Percentiles rank a stretch among this genome's conserved stretches.
Evolutionary conservation across 2,888 invertebrate genomes (phyloP).

Genomic region (Malthinus flaveolus): DNA sequence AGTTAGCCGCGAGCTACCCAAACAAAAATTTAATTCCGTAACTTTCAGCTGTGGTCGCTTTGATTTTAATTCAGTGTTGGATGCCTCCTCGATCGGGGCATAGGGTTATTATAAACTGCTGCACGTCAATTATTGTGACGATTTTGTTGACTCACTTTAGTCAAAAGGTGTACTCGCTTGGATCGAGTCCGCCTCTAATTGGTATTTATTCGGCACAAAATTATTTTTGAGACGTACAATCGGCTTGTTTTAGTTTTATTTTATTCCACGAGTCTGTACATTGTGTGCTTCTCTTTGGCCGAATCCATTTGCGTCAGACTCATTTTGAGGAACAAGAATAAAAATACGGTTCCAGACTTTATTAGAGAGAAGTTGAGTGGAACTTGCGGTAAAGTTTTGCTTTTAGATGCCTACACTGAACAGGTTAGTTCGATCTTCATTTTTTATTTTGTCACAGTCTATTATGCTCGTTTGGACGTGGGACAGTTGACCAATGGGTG

Average conservation of each 20-base stretch:
- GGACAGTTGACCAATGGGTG: too few relatives aligned
- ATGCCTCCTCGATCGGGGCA: constrained; percentile 68
- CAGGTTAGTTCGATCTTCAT: too few relatives aligned
- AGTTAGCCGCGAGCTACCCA: background rate
- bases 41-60: constrained; percentile 59
- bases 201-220: constrained; percentile 51
- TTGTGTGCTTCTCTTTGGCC: background rate
- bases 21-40: background rate
- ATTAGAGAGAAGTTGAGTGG: constrained; percentile 6
- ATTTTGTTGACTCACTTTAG: constrained; percentile 66
- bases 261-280: constrained; percentile 9
- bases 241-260: constrained; percentile 11
- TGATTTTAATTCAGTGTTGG: constrained; percentile 66
- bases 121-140: constrained; percentile 61
- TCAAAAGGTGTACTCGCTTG: constrained; percentile 60
- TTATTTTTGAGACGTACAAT: too few relatives aligned
- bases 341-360: background rate
- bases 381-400: constrained; percentile 6
- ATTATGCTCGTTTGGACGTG: too few relatives aligned
- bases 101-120: constrained; percentile 64
- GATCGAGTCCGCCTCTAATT: constrained; percentile 59
- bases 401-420: background rate
- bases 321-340: background rate
- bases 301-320: constrained; percentile 3
- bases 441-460: too few relatives aligned